Percentiles rank a stretch among this genome's conserved stretches.
Conservation (phyloP, 2,888 invertebrate species). For the Zaprionus obscuricornis region DNA sequence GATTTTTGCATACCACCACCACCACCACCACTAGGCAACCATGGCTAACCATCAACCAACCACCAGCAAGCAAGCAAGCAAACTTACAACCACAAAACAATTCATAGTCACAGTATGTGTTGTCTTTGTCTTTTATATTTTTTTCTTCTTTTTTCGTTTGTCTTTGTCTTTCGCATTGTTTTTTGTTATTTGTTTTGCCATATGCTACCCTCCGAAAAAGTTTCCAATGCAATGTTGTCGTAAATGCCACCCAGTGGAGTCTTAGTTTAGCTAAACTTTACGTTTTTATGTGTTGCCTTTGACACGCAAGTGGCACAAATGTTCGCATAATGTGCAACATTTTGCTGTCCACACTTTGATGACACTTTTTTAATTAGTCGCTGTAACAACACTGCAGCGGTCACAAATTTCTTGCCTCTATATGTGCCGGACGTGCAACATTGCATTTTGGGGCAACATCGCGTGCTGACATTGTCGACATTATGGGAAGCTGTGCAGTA, state of each 20-base stretch:
- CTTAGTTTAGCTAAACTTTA: conserved; percentile 51
- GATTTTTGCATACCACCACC: conserved; percentile 63
- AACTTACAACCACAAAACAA: background rate
- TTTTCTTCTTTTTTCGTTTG: conserved; percentile 46
- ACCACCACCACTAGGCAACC: background rate
- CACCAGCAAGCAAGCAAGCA: background rate
- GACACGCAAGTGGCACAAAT: conserved; percentile 62
- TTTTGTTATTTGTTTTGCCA: conserved; percentile 41
- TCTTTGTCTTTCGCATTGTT: conserved; percentile 8
- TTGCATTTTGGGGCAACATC: conserved; percentile 44
- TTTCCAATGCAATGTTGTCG: conserved; percentile 29
- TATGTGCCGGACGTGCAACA: conserved; percentile 33
- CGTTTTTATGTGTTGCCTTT: conserved; percentile 67
- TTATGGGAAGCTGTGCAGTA: conserved; percentile 38
- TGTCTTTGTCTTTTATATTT: background rate
- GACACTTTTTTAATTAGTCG: conserved; percentile 76
- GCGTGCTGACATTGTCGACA: conserved; percentile 47
- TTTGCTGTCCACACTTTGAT: conserved; percentile 74
- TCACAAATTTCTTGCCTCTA: conserved; percentile 4
- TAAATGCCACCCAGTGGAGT: conserved; percentile 59
- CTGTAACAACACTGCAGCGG: conserved; percentile 8
- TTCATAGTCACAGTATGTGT: too few relatives aligned
- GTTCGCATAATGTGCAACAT: conserved; percentile 46
- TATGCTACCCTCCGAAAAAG: conserved; percentile 27
- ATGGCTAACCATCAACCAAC: too few relatives aligned